A percentile compares a stretch with the other conserved stretches of the same genome.
Conservation (phyloP, 35 echinoderm and acorn worm species). For the Heliocidaris tuberculata region DNA sequence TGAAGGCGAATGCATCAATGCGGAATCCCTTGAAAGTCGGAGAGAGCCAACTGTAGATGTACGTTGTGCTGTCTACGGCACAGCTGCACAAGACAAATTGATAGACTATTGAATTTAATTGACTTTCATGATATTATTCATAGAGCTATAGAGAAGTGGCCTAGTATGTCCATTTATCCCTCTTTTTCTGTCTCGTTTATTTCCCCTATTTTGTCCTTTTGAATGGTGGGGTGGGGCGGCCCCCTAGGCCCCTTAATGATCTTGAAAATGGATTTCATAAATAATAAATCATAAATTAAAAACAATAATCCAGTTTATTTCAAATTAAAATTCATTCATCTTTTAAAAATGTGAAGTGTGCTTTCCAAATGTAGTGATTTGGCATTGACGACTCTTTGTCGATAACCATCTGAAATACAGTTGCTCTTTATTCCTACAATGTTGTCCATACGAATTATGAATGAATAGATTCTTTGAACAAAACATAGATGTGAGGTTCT, state of each 20-base stretch:
- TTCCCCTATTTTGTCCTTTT: neutral
- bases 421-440: too few relatives aligned
- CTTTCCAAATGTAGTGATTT: too few relatives aligned
- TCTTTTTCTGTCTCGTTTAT: neutral
- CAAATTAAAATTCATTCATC: too few relatives aligned
- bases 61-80: constrained; percentile 6
- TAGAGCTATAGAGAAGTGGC: neutral
- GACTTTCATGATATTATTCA: neutral
- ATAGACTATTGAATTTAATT: neutral
- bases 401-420: too few relatives aligned
- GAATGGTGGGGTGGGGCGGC: neutral
- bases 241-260: neutral
- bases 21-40: neutral
- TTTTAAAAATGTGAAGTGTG: too few relatives aligned
- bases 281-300: too few relatives aligned
- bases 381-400: too few relatives aligned
- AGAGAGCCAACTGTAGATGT: neutral
- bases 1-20: constrained; percentile 23
- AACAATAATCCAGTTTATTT: too few relatives aligned
- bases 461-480: too few relatives aligned
- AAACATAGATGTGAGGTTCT: too few relatives aligned
- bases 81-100: neutral
- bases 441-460: too few relatives aligned
- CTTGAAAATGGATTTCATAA: neutral
- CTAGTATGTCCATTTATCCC: neutral